Evolutionary conservation across 2,113 vertebrate genomes (phyloP).

Genomic region (Odontesthes bonariensis): DNA sequence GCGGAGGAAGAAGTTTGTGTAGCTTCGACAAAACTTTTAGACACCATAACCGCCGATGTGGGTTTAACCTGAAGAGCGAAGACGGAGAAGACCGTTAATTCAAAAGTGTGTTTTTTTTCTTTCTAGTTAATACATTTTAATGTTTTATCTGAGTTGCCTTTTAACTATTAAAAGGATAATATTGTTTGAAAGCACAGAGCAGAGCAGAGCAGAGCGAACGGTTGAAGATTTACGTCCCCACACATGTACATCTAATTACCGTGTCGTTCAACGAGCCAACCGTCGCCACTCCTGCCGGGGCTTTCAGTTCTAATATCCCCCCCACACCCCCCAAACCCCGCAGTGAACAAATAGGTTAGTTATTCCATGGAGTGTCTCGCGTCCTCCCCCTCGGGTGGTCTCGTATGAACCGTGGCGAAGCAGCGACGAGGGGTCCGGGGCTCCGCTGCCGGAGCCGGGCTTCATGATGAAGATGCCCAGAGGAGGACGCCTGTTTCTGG

Average conservation of each 20-base stretch:
- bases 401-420: conserved; percentile 64
- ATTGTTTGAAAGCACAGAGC: neutral
- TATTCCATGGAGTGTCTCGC: neutral
- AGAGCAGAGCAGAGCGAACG: neutral
- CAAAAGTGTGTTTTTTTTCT: neutral
- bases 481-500: conserved; percentile 81
- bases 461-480: conserved; percentile 80
- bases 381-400: conserved; percentile 11
- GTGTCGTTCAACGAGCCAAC: neutral
- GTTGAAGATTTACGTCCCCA: conserved; percentile 11
- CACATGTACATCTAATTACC: neutral
- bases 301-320: neutral
- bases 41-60: neutral
- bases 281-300: neutral
- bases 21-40: conserved; percentile 36
- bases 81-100: neutral
- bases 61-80: neutral
- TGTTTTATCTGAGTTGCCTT: neutral
- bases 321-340: neutral
- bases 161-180: neutral
- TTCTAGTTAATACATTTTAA: neutral
- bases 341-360: neutral
- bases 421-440: conserved; percentile 48
- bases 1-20: conserved; percentile 61
- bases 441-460: conserved; percentile 55